A percentile compares a stretch with the other conserved stretches of the same genome.
Conservation (phyloP, 2,888 invertebrate genomes). For the Hyposoter didymator region DNA sequence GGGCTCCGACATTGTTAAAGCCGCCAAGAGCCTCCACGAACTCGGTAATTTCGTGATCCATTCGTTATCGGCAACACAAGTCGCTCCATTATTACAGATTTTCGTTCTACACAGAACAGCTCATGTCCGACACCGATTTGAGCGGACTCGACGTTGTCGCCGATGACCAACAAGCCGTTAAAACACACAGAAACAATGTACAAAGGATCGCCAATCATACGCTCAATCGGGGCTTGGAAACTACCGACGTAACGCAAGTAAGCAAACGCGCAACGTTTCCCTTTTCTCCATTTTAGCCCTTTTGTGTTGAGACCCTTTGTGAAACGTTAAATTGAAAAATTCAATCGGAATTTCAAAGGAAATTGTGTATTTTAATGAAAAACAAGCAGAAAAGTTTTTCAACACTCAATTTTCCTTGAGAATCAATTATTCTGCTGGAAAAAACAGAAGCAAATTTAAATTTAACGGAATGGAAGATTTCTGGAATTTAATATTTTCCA, state of each 20-base stretch:
- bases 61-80: neutral
- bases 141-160: constrained; percentile 93
- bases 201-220: constrained; percentile 89
- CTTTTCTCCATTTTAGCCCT: neutral
- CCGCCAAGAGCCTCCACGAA: constrained; percentile 93
- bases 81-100: constrained; percentile 15
- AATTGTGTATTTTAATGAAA: no score
- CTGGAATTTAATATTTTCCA: no score
- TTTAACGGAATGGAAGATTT: no score
- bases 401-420: no score
- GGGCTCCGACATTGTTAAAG: constrained; percentile 90
- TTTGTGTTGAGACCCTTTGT: no score
- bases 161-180: constrained; percentile 92
- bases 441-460: no score
- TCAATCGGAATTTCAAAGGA: no score
- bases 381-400: no score
- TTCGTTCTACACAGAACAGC: constrained; percentile 86
- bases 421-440: no score
- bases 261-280: constrained; percentile 28
- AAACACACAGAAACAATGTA: constrained; percentile 84
- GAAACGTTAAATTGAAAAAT: no score
- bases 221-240: constrained; percentile 91
- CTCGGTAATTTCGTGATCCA: constrained; percentile 85
- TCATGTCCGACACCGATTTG: constrained; percentile 93
- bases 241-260: constrained; percentile 89